Base-by-base conservation (phyloP, 2,797 vertebrate genomes). In the Sebastes minor region DNA sequence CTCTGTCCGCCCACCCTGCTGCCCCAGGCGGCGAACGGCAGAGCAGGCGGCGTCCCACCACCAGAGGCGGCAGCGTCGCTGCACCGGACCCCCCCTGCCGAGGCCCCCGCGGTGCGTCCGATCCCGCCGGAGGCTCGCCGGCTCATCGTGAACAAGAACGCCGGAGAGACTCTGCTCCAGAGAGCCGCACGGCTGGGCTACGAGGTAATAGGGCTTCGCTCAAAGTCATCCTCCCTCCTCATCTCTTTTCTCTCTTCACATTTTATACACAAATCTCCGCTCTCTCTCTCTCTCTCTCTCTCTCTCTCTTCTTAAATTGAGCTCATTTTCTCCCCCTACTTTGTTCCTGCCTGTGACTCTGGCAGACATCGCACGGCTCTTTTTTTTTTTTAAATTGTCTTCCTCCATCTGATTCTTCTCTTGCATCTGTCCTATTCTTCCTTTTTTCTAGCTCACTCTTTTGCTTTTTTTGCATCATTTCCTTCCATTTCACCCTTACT, bases 61-160 rank as follows among this genome's bases (percentile, higher is more conserved):
- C 59, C 89, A 0, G 96, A 94, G 84, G 80, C 52, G 16, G 83
- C 88, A 76, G 94, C 35, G 12, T 38, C 95, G 92, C 1, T 13
- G 87, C 80, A 96, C 89, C 74, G 95, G 96, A 89, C 94, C 83
- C 91, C 95, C 96, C 86, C 89, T 33, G 94, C 89, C 2, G 97
- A 98, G 90, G 92, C 91, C 82, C 95, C 97, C 28, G 91, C 94
- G 6, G 96, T 97, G 85, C 97, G 98, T 9, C 98, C 98, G 1
- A 98, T 99, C 96, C 98, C 98, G 0, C 98, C 98, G 0, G 98
- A 99, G 86, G 98, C 98, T 0, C 97, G 98, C 4, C 94, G 98
- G 76, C 97, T 99, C 7, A 99, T 99, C 53, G 98, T 99, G 85
- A 99, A 99, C 94, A 99, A 99, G 94, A 99, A 99, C 12, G 98